Percentiles rank a stretch among this genome's conserved stretches.
phyloP scores from a whole-genome alignment of 2,888 invertebrate species.

The Julus scanicus region DNA sequence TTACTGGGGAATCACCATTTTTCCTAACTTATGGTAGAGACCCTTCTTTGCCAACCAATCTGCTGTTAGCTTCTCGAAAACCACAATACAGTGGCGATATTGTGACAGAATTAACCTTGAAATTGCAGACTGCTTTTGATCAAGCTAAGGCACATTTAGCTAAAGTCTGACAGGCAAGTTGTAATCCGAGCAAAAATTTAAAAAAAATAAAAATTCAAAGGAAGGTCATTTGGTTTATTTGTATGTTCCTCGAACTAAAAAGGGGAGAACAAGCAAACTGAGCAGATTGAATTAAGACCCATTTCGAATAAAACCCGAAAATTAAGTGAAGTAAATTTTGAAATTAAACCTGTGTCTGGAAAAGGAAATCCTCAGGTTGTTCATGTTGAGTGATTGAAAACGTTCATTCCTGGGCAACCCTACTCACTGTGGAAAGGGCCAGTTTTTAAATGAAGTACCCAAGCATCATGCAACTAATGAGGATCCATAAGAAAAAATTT shows the following conservation, averaged over 20 bases:
- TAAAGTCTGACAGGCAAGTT: neutral
- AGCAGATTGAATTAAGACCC: neutral
- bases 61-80: neutral
- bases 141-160: neutral
- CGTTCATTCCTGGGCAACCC: too few relatives aligned
- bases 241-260: neutral
- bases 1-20: too few relatives aligned
- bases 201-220: neutral
- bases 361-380: too few relatives aligned
- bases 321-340: too few relatives aligned
- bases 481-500: too few relatives aligned
- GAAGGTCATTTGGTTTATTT: neutral
- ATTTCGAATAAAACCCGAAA: neutral
- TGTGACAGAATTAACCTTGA: neutral
- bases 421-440: too few relatives aligned
- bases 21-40: conserved; percentile 37
- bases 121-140: conserved; percentile 7
- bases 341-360: too few relatives aligned
- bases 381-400: too few relatives aligned
- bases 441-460: too few relatives aligned
- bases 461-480: too few relatives aligned
- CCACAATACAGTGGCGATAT: neutral
- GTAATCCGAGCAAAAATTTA: neutral
- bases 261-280: neutral
- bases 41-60: neutral